A percentile compares a stretch with the other conserved stretches of the same genome.
These are phyloP conservation scores for human (Homo sapiens) DNA, from an alignment of 2,113 vertebrate species.

Conservation along the genomic window GRCh38 chr1:38743001-38743500, in stretches of 20 bases:
- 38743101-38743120: not conserved
- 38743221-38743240: not conserved
- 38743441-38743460: not conserved
- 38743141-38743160: not conserved
- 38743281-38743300: not conserved
- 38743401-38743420: not conserved
- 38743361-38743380: not conserved
- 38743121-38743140: not conserved
- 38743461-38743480: not conserved
- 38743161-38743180: not conserved
- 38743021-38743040: not conserved
- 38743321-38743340: not conserved
- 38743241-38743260: not conserved
- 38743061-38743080: not conserved
- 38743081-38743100: not conserved
- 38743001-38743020: not conserved
- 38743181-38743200: not conserved
- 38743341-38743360: not conserved
- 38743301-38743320: not conserved
- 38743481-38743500: not conserved
- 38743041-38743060: not conserved
- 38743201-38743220: not conserved
- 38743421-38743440: not conserved
- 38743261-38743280: not conserved
- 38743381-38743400: not conserved